phyloP scores from a whole-genome alignment of 2,113 vertebrate genomes.

The Semicossyphus pulcher region DNA sequence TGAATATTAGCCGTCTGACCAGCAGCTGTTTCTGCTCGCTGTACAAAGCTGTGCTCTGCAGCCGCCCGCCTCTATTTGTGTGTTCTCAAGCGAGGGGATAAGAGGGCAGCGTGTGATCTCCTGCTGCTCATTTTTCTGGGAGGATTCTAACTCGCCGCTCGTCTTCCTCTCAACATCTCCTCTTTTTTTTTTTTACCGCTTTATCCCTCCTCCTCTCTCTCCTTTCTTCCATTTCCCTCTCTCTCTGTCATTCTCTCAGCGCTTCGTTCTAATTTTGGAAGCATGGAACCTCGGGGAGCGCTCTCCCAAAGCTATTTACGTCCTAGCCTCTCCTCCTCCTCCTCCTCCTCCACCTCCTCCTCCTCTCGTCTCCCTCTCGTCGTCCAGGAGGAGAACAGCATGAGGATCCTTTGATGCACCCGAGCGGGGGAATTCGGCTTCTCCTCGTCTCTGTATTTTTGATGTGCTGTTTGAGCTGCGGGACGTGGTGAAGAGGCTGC shows the following conservation, averaged over 20 bases:
- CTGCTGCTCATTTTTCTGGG: conserved; percentile 13
- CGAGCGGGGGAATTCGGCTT: conserved; percentile 57
- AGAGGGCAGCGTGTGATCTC: conserved; percentile 25
- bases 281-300: conserved; percentile 81
- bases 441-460: conserved; percentile 52
- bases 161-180: conserved; percentile 16
- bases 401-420: conserved; percentile 74
- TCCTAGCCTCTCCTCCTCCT: conserved; percentile 73
- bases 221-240: conserved; percentile 41
- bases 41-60: conserved; percentile 5
- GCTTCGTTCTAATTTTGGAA: conserved; percentile 80
- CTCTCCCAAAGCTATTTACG: conserved; percentile 79
- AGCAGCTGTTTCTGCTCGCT: conserved; percentile 42
- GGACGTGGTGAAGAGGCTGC: conserved; percentile 36
- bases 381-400: conserved; percentile 64
- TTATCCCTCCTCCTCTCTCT: conserved; percentile 24
- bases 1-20: conserved; percentile 57
- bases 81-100: conserved; percentile 5
- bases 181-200: conserved; percentile 6
- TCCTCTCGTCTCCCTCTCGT: conserved; percentile 53
- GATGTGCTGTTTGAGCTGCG: conserved; percentile 38
- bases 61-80: not conserved
- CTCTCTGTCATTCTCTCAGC: conserved; percentile 69
- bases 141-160: conserved; percentile 28
- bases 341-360: conserved; percentile 40